Conservation (phyloP, 2,888 invertebrate species). For the Phania funesta region DNA sequence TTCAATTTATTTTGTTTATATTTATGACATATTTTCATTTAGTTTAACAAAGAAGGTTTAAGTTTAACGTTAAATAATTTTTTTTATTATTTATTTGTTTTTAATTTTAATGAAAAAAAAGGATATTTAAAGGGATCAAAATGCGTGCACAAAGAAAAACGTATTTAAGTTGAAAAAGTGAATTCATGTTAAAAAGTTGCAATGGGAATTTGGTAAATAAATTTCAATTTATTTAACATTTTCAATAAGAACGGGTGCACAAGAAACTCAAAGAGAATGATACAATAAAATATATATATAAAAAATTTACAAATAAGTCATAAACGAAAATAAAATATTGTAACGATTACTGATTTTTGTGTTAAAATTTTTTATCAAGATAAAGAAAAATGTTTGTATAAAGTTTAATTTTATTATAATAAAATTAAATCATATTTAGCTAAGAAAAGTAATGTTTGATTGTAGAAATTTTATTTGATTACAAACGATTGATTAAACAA, state of each 20-base stretch:
- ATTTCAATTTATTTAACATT: not conserved
- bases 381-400: too few species aligned
- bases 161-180: constrained; percentile 35
- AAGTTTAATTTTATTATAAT: too few species aligned
- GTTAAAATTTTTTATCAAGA: too few species aligned
- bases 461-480: too few species aligned
- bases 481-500: too few species aligned
- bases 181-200: not conserved
- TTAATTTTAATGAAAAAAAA: not conserved
- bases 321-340: too few species aligned
- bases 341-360: too few species aligned
- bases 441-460: too few species aligned
- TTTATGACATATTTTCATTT: constrained; percentile 49
- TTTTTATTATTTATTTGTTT: constrained; percentile 5
- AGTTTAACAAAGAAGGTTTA: not conserved
- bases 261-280: too few species aligned
- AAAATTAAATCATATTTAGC: too few species aligned
- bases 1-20: constrained; percentile 4
- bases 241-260: not conserved
- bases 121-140: constrained; percentile 22
- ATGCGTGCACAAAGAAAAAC: constrained; percentile 52
- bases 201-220: not conserved
- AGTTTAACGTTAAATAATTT: constrained; percentile 9
- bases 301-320: too few species aligned
- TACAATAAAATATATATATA: too few species aligned